Conservation (phyloP, 2,113 vertebrate species). For the Thunnus thynnus region DNA sequence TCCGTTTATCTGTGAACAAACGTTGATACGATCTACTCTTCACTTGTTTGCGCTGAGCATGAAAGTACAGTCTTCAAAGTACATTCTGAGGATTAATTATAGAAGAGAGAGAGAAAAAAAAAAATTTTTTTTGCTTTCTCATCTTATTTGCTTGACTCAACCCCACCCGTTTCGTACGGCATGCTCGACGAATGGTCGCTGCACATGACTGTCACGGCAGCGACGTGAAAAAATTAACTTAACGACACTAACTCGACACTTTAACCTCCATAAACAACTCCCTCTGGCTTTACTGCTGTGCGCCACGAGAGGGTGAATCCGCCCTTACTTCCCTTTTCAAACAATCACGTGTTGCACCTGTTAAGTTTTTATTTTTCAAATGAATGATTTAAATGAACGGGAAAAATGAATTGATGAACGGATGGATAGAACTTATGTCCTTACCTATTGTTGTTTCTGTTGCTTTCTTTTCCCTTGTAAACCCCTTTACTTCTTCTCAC, state of each 20-base stretch:
- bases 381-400: slow-evolving; percentile 4
- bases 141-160: slow-evolving; percentile 21
- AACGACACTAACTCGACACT: background rate
- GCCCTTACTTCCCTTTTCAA: background rate
- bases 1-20: no score
- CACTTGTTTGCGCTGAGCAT: no score
- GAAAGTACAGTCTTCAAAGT: no score
- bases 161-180: background rate
- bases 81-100: no score
- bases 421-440: slow-evolving; percentile 28
- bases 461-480: slow-evolving; percentile 14
- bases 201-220: background rate
- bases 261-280: background rate
- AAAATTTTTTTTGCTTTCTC: background rate
- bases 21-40: no score
- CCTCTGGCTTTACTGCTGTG: background rate
- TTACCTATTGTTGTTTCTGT: slow-evolving; percentile 66
- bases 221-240: slow-evolving; percentile 10
- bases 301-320: background rate
- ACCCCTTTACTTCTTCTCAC: slow-evolving; percentile 21
- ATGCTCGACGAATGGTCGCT: background rate
- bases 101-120: no score
- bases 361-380: background rate
- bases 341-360: background rate
- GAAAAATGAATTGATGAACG: background rate